Conservation (phyloP, 2,797 vertebrate species). For the Lates japonicus region DNA sequence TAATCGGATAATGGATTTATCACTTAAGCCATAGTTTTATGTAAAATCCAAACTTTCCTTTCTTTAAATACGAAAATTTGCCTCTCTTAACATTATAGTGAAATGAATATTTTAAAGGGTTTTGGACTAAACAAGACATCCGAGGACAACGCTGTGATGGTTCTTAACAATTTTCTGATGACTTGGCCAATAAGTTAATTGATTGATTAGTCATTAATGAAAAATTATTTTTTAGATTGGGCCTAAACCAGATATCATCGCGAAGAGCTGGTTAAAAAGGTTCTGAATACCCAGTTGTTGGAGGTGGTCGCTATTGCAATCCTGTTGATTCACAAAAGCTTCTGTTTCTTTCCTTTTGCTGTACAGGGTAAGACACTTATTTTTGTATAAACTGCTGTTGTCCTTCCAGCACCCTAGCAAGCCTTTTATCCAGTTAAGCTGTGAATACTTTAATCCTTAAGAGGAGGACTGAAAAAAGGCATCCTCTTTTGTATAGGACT, state of each 20-base stretch:
- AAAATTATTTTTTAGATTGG: no score
- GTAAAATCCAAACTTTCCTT: not conserved
- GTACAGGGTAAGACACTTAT: not conserved
- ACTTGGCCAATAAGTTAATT: not conserved
- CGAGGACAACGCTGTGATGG: not conserved
- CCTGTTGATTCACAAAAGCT: not conserved
- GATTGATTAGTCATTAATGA: no score
- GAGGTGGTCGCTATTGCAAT: not conserved
- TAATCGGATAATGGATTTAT: no score
- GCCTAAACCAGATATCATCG: no score
- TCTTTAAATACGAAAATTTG: not conserved
- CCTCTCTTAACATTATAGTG: no score
- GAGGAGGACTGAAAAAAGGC: not conserved
- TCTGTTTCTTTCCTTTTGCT: not conserved
- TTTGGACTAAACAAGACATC: not conserved
- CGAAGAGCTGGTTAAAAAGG: not conserved
- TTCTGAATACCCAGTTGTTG: not conserved
- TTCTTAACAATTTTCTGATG: not conserved
- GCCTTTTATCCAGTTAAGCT: conserved; percentile 5
- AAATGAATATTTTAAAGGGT: no score
- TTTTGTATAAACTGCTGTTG: not conserved
- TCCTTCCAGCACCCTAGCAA: not conserved
- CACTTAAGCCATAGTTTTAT: not conserved
- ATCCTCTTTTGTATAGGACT: not conserved
- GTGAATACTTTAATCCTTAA: not conserved